Percentiles rank a stretch among this genome's conserved stretches.
phyloP scores from a whole-genome alignment of 1,140 invertebrate genomes.

The Drosophila parabipectinata region DNA sequence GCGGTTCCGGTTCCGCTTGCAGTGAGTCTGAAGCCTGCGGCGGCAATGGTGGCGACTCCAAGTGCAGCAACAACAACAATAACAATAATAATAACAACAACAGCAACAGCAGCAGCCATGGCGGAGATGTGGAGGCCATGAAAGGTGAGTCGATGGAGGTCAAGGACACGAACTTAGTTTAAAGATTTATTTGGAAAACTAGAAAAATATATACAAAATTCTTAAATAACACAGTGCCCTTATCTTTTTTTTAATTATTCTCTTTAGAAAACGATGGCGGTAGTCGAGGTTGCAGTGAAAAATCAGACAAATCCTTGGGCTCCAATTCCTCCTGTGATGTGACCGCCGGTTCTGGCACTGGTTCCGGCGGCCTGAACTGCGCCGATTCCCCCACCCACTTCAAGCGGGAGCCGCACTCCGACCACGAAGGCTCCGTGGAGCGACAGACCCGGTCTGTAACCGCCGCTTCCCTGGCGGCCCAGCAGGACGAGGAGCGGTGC shows the following conservation, averaged over 20 bases:
- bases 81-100: constrained; percentile 40
- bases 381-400: constrained; percentile 78
- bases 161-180: constrained; percentile 38
- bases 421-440: constrained; percentile 84
- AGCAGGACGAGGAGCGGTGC: constrained; percentile 54
- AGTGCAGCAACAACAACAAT: constrained; percentile 55
- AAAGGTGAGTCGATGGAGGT: constrained; percentile 57
- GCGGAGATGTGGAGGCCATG: constrained; percentile 46
- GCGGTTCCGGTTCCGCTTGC: constrained; percentile 35
- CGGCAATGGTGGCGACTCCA: constrained; percentile 42
- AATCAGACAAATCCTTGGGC: constrained; percentile 78
- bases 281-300: constrained; percentile 71
- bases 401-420: constrained; percentile 77
- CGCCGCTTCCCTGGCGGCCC: constrained; percentile 28
- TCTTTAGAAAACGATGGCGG: constrained; percentile 73
- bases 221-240: not conserved
- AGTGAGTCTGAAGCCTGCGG: constrained; percentile 49
- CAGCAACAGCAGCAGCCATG: constrained; percentile 49
- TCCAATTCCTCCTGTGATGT: constrained; percentile 71
- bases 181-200: not conserved
- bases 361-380: constrained; percentile 38
- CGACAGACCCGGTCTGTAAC: constrained; percentile 59
- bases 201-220: no score
- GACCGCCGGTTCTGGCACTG: constrained; percentile 40
- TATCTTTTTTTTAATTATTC: constrained; percentile 56